Percentiles rank a stretch among this genome's conserved stretches.
These are phyloP conservation scores for Eustalomyia histrio DNA, from an alignment of 2,888 invertebrate genomes.

Conservation along the genomic window DNA sequence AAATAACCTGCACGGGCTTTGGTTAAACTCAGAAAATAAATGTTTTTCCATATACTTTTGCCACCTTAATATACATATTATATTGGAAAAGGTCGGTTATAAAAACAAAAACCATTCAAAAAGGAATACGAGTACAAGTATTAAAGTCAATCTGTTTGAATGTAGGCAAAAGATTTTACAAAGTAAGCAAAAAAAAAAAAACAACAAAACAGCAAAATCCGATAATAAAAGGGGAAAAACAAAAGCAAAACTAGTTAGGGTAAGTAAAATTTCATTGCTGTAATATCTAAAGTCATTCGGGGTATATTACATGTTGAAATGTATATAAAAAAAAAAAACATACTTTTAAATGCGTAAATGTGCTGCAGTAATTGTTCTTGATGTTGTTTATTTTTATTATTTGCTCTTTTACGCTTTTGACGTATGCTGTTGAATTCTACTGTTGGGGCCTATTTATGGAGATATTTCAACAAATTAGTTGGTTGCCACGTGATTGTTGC, in stretches of 20 bases:
- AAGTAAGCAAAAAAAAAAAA: constrained; percentile 19
- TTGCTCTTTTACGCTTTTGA: constrained; percentile 1
- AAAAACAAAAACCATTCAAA: neutral
- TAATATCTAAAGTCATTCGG: constrained; percentile 35
- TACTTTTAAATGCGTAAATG: constrained; percentile 22
- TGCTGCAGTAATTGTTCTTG: constrained; percentile 27
- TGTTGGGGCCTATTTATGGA: constrained; percentile 3
- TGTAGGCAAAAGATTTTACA: neutral
- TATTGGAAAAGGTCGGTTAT: constrained; percentile 34
- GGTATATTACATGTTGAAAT: constrained; percentile 1
- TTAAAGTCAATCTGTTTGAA: constrained; percentile 3
- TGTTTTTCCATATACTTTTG: no score
- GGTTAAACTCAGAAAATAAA: no score
- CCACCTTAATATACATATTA: neutral
- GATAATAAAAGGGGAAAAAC: neutral
- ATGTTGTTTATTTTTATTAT: constrained; percentile 17
- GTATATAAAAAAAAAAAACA: neutral
- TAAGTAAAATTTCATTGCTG: constrained; percentile 39
- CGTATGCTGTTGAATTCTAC: neutral
- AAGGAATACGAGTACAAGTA: neutral
- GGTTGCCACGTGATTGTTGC: constrained; percentile 59
- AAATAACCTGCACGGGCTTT: no score
- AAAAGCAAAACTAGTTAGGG: constrained; percentile 7
- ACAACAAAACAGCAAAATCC: neutral
- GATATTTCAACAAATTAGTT: constrained; percentile 55